phyloP scores from a whole-genome alignment of 2,797 vertebrate genomes.

The Gobionotothen gibberifrons region DNA sequence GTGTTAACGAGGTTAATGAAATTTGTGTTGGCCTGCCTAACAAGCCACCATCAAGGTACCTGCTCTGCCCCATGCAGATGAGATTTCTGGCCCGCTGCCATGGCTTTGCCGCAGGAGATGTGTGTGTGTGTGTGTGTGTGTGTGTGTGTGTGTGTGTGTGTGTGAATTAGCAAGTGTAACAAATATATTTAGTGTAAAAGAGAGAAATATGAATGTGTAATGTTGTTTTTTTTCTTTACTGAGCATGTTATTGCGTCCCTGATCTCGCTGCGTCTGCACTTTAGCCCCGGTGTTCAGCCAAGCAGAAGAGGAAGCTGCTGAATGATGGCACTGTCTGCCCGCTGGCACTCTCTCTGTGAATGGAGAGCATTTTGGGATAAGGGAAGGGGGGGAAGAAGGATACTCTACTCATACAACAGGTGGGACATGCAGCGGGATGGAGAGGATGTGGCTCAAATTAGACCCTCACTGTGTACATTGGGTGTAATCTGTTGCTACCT shows the following conservation, averaged over 20 bases:
- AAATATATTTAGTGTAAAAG: conserved; percentile 50
- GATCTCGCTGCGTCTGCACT: conserved; percentile 65
- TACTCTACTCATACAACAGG: conserved; percentile 76
- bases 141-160: conserved; percentile 25
- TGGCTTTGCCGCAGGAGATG: conserved; percentile 57
- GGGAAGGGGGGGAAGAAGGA: conserved; percentile 64
- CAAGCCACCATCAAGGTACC: conserved; percentile 69
- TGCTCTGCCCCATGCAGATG: conserved; percentile 71
- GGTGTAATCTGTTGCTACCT: conserved; percentile 13
- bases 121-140: conserved; percentile 37
- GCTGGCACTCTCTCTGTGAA: conserved; percentile 64
- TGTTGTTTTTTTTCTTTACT: conserved; percentile 36
- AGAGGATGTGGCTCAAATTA: conserved; percentile 58
- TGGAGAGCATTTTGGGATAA: conserved; percentile 37
- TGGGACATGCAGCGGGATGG: conserved; percentile 66
- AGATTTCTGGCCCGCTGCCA: conserved; percentile 69
- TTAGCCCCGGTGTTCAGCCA: conserved; percentile 71
- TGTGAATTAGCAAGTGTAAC: conserved; percentile 24
- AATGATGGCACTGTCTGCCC: conserved; percentile 77
- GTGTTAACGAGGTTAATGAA: conserved; percentile 76
- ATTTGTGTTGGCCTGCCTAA: conserved; percentile 75
- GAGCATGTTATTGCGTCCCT: conserved; percentile 41
- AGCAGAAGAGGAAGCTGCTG: conserved; percentile 77
- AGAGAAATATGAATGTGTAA: conserved; percentile 30
- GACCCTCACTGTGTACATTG: conserved; percentile 12